Percentiles rank a stretch among this genome's conserved stretches.
phyloP scores from a whole-genome alignment of 1,140 invertebrate genomes.

The Orius laevigatus region DNA sequence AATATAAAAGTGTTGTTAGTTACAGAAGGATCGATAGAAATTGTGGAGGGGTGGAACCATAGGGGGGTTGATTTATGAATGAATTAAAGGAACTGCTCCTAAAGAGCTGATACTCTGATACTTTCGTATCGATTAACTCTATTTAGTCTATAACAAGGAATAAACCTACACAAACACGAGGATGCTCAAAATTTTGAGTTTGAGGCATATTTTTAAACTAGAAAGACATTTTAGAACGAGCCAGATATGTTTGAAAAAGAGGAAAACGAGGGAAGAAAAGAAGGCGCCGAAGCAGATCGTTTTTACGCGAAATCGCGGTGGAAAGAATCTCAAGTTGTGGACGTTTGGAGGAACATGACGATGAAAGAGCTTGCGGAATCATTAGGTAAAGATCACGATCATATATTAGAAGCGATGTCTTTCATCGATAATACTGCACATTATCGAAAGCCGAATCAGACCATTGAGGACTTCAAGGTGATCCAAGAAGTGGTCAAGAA shows the following conservation, averaged over 20 bases:
- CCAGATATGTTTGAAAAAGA: conserved; percentile 13
- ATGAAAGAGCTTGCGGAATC: conserved; percentile 47
- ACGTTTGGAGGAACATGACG: conserved; percentile 65
- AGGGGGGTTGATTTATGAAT: too few relatives aligned
- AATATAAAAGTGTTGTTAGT: too few relatives aligned
- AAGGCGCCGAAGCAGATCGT: conserved; percentile 3
- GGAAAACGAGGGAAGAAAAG: conserved; percentile 16
- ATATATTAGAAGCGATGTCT: conserved; percentile 48
- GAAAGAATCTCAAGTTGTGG: conserved; percentile 30
- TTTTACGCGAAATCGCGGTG: conserved; percentile 16
- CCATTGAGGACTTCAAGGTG: conserved; percentile 36
- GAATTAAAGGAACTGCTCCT: too few relatives aligned
- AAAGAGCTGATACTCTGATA: too few relatives aligned
- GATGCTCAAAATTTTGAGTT: too few relatives aligned
- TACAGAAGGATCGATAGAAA: too few relatives aligned
- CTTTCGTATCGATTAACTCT: too few relatives aligned
- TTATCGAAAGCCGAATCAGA: conserved; percentile 30
- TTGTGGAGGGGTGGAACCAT: too few relatives aligned
- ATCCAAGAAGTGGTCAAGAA: conserved; percentile 46
- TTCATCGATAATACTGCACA: conserved; percentile 41
- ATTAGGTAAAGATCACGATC: conserved; percentile 36
- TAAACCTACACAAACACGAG: too few relatives aligned
- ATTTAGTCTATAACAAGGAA: too few relatives aligned
- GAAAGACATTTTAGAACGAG: too few relatives aligned
- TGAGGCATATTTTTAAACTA: too few relatives aligned